Evolutionary conservation across 2,888 invertebrate genomes (phyloP).

Genomic region (Lithosia quadra): DNA sequence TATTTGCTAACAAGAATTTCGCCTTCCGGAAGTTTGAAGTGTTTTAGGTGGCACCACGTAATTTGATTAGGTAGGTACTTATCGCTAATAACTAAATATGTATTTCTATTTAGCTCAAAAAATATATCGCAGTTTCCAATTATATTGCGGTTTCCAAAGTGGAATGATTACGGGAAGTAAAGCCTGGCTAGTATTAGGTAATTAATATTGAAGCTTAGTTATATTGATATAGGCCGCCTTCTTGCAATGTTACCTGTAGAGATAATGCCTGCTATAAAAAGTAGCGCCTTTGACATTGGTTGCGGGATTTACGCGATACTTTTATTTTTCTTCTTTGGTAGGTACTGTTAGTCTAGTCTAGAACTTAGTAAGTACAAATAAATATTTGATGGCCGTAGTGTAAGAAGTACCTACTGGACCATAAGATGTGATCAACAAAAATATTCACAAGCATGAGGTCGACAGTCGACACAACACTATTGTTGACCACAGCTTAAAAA

Average conservation of each 20-base stretch:
- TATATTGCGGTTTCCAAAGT: too few relatives aligned
- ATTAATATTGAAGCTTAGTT: too few relatives aligned
- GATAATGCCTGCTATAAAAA: not conserved
- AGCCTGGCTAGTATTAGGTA: too few relatives aligned
- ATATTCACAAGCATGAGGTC: conserved; percentile 6
- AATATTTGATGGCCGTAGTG: not conserved
- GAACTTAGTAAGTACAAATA: not conserved
- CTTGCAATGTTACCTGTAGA: too few relatives aligned
- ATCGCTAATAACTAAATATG: not conserved
- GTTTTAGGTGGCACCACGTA: not conserved
- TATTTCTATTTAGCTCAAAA: too few relatives aligned
- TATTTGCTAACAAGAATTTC: conserved; percentile 1
- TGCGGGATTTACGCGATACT: not conserved
- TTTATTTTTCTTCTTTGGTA: too few relatives aligned
- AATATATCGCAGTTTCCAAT: too few relatives aligned
- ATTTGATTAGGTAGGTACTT: not conserved
- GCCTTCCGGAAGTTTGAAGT: not conserved
- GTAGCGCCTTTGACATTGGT: not conserved
- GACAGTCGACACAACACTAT: conserved; percentile 23
- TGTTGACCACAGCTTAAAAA: conserved; percentile 37
- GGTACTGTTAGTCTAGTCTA: too few relatives aligned
- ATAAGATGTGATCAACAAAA: not conserved
- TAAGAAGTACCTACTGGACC: not conserved
- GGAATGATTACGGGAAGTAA: too few relatives aligned
- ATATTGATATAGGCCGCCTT: not conserved